Conservation (phyloP, 2,888 invertebrate genomes). For the Caenorhabditis imperialis region DNA sequence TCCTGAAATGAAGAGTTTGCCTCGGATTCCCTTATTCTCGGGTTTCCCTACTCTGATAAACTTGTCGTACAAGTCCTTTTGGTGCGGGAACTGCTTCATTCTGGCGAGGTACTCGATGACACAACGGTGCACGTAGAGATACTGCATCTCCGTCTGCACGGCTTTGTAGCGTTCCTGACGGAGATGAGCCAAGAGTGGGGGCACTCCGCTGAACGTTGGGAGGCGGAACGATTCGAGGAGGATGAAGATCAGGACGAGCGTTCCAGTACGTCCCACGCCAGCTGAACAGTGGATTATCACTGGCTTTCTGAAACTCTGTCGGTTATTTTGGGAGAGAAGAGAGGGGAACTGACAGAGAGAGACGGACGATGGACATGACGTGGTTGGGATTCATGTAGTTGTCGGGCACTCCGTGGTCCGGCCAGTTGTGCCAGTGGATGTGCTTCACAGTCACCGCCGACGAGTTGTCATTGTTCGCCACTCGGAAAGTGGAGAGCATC, state of each 20-base stretch:
- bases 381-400: too few relatives aligned
- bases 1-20: too few relatives aligned
- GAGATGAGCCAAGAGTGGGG: constrained; percentile 36
- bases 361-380: too few relatives aligned
- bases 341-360: too few relatives aligned
- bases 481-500: constrained; percentile 18
- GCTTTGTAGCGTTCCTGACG: constrained; percentile 56
- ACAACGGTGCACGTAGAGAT: constrained; percentile 65
- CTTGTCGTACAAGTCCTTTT: too few relatives aligned
- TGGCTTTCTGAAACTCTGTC: constrained; percentile 37
- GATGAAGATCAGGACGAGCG: constrained; percentile 35
- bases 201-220: constrained; percentile 33
- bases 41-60: too few relatives aligned
- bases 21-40: too few relatives aligned
- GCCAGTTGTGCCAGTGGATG: constrained; percentile 51
- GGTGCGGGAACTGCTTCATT: too few relatives aligned
- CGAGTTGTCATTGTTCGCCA: constrained; percentile 13
- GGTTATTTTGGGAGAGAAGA: too few relatives aligned
- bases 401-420: constrained; percentile 55
- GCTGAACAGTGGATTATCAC: constrained; percentile 50
- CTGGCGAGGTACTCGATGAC: constrained; percentile 55
- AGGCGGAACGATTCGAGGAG: constrained; percentile 22
- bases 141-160: constrained; percentile 63
- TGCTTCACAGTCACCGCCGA: constrained; percentile 27
- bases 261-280: constrained; percentile 48